Conservation (phyloP, 92 coral and sea anemone genomes). For the Bergia puertoricense region DNA sequence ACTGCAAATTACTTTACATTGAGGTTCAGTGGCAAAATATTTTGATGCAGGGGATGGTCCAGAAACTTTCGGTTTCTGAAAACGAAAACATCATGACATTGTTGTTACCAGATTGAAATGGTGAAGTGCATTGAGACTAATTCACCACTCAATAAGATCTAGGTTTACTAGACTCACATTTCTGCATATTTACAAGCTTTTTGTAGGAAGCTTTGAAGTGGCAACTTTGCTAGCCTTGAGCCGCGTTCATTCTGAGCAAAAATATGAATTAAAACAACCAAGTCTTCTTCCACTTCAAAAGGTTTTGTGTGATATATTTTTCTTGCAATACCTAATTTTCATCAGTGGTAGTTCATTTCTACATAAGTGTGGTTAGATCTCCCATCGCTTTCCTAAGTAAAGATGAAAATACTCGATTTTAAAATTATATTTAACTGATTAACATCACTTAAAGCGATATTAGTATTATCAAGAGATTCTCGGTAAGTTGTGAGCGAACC, state of each 20-base stretch:
- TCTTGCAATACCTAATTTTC: too few species aligned
- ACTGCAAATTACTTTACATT: too few species aligned
- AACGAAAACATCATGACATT: neutral
- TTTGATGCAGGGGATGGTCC: neutral
- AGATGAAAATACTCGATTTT: neutral
- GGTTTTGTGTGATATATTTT: too few species aligned
- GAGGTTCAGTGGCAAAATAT: neutral
- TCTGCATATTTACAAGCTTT: neutral
- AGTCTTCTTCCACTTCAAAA: too few species aligned
- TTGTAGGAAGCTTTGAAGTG: neutral
- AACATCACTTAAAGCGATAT: neutral
- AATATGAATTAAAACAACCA: neutral
- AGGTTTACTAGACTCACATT: neutral
- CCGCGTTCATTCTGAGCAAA: neutral
- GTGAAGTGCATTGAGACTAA: too few species aligned
- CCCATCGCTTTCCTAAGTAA: conserved; percentile 1
- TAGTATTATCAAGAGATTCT: neutral
- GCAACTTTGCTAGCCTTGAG: neutral
- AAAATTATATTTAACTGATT: neutral
- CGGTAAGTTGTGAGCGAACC: neutral
- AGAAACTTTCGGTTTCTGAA: neutral
- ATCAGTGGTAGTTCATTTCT: neutral
- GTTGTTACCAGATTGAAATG: neutral
- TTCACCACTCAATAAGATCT: neutral
- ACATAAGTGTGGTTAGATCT: neutral